Evolutionary conservation across 2,888 invertebrate genomes (phyloP), one percentile per base, ranked within the genome.

Genomic region (Ochropleura leucogaster): DNA sequence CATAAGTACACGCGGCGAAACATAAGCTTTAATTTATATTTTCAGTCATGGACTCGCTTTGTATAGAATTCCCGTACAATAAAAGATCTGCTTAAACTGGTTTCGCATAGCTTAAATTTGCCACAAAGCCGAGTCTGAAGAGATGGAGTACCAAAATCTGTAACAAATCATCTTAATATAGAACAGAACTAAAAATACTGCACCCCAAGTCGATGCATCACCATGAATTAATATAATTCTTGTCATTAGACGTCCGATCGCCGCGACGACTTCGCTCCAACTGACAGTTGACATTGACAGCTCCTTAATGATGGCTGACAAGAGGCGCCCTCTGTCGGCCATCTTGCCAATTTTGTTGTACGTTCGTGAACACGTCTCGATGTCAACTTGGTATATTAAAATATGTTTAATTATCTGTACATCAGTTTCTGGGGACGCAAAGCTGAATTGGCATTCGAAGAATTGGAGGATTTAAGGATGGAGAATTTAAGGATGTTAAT

Each of bases 281-380:
- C 85, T 85, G 88, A 88, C 90, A 90, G 86, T 89, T 91, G 92
- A 92, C 91, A 90, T 92, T 90, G 92, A 91, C 91, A 90, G 85
- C 89, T 88, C 87, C 86, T 88, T 92, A 92, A 92, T 92, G 91
- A 90, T 88, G 89, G 86, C 85, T 90, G 92, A 90, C 92, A 88
- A 79, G 86, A 86, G 88, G 90, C 89, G 90, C 90, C 90, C 90
- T 90, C 89, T 88, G 85, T 75, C 86, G 83, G 77, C 82, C 86
- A 86, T 85, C 79, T 83, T 85, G 85, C 86, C 88, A 87, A 87
- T 86, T 87, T 86, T 73, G 80, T 85, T 85, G 76, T 68, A 72
- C 79, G 77, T 87, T 87, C 87, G 85, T 85, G 87, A 85, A 86
- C 84, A 87, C 84, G 86, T 82, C 86, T 74, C 69, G 84, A 84